phyloP scores from a whole-genome alignment of 2,113 vertebrate genomes.

The Toxotes jaculatrix region DNA sequence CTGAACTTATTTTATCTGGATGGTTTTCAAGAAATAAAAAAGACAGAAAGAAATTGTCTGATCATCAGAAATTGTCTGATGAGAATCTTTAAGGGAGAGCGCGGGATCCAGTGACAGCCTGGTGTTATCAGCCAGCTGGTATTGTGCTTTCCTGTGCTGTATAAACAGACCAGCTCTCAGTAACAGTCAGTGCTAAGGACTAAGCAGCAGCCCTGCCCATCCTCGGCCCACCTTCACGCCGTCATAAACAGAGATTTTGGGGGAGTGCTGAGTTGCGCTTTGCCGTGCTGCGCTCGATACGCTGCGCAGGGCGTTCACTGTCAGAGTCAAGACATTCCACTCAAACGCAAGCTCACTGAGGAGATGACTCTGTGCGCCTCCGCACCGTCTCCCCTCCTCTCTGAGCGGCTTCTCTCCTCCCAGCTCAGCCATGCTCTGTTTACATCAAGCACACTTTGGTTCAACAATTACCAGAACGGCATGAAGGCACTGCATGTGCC shows the following conservation, averaged over 20 bases:
- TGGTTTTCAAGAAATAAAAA: constrained; percentile 30
- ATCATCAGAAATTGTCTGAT: constrained; percentile 40
- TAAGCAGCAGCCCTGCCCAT: constrained; percentile 71
- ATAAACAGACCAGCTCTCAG: constrained; percentile 85
- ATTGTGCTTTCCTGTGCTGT: constrained; percentile 78
- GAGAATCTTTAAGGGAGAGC: constrained; percentile 25
- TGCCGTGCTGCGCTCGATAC: constrained; percentile 50
- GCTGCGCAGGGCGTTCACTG: constrained; percentile 66
- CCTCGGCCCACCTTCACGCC: constrained; percentile 73
- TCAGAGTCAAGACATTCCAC: constrained; percentile 71
- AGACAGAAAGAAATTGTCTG: constrained; percentile 40
- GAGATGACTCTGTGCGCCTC: constrained; percentile 53
- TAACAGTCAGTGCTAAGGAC: constrained; percentile 88
- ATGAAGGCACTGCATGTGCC: constrained; percentile 41
- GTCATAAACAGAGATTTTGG: constrained; percentile 77
- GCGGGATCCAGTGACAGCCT: constrained; percentile 67
- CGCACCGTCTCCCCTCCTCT: constrained; percentile 43
- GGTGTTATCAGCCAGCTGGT: constrained; percentile 84
- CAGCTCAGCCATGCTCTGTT: constrained; percentile 54
- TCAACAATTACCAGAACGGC: constrained; percentile 64
- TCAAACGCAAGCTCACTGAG: constrained; percentile 52
- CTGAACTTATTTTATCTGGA: neutral
- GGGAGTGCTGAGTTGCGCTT: constrained; percentile 72
- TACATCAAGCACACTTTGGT: constrained; percentile 65
- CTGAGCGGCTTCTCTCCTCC: constrained; percentile 43